A percentile compares a stretch with the other conserved stretches of the same genome.
Conservation (phyloP, 1,140 invertebrate genomes). For the Wiebesia pumilae region DNA sequence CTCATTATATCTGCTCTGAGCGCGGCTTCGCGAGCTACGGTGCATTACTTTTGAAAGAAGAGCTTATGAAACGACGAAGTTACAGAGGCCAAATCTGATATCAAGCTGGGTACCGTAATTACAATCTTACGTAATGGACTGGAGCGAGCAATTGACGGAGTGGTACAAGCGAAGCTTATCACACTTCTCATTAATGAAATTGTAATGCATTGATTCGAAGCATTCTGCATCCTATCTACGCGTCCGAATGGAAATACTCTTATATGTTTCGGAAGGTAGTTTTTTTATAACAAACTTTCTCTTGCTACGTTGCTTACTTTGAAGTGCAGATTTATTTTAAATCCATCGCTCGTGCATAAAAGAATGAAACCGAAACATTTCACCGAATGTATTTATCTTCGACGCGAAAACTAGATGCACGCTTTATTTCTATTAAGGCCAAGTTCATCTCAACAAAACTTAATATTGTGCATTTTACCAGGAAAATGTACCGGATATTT, state of each 20-base stretch:
- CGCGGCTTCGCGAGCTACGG: not conserved
- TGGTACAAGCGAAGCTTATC: not conserved
- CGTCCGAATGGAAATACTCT: not conserved
- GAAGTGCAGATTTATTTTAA: conserved; percentile 4
- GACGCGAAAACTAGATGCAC: not conserved
- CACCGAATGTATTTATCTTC: not conserved
- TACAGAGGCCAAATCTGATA: not conserved
- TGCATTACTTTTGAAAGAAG: conserved; percentile 15
- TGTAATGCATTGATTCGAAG: not conserved
- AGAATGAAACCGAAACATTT: not conserved
- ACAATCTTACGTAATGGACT: not conserved
- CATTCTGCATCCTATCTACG: not conserved
- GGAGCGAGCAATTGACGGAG: not conserved
- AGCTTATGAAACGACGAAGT: conserved; percentile 10
- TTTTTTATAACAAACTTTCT: conserved; percentile 16
- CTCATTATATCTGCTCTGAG: not conserved
- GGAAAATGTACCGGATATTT: not conserved
- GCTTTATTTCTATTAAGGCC: not conserved
- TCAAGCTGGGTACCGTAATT: not conserved
- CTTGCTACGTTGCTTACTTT: not conserved
- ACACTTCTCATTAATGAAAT: not conserved
- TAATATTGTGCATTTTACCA: not conserved
- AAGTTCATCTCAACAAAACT: not conserved
- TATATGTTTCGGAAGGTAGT: not conserved
- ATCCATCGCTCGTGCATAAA: not conserved